Evolutionary conservation across 2,888 invertebrate genomes (phyloP).

Genomic region (Andrena bucephala): DNA sequence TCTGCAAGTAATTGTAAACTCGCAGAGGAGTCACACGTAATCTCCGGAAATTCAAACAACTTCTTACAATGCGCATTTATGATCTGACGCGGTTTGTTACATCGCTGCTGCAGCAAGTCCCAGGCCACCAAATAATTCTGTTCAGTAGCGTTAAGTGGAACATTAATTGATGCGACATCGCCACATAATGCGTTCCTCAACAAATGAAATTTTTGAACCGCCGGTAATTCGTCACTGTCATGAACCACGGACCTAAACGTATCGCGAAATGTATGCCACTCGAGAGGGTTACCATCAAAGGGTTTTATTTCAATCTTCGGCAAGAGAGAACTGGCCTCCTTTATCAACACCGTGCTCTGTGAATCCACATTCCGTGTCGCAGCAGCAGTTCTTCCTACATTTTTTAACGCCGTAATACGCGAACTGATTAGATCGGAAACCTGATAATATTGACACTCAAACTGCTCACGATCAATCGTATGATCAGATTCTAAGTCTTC

Average conservation of each 20-base stretch:
- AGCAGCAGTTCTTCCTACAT: too few species aligned
- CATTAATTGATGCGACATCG: neutral
- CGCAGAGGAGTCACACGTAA: neutral
- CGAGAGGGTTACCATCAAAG: neutral
- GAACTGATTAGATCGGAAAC: too few species aligned
- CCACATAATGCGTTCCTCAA: neutral
- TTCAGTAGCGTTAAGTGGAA: neutral
- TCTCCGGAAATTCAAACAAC: neutral
- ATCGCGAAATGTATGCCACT: neutral
- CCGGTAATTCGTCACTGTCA: neutral
- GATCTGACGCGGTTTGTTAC: neutral
- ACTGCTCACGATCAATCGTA: too few species aligned
- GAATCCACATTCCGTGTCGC: neutral
- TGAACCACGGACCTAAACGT: neutral
- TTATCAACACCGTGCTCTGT: neutral
- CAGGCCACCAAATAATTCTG: neutral
- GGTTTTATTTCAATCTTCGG: neutral
- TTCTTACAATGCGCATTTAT: neutral
- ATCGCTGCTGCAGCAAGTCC: neutral
- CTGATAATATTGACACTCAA: too few species aligned
- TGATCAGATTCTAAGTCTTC: too few species aligned
- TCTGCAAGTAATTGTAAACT: neutral
- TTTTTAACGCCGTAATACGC: too few species aligned
- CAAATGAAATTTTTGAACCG: neutral
- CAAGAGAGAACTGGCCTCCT: neutral